These are phyloP conservation scores for Steatornis caripensis DNA, from an alignment of 2,113 vertebrate genomes.

Conservation along the genomic window DNA sequence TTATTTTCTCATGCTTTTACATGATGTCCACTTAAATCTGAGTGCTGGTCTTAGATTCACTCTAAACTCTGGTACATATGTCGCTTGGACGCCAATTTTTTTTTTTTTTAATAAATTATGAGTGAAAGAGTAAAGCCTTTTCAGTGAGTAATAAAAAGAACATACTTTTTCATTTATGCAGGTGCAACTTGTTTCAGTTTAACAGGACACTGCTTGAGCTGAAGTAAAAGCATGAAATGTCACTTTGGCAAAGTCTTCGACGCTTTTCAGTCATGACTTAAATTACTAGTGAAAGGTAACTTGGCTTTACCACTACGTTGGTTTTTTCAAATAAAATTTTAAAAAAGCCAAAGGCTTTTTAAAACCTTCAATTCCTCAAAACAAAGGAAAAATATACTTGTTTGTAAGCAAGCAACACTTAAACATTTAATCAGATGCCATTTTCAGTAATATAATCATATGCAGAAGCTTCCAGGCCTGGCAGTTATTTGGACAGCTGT, in stretches of 20 bases:
- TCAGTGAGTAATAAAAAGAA: neutral
- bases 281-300: neutral
- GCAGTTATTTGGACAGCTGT: constrained; percentile 80
- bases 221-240: neutral
- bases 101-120: neutral
- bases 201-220: neutral
- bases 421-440: neutral
- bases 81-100: neutral
- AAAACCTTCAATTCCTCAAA: neutral
- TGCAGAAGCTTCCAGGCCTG: neutral
- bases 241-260: neutral
- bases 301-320: neutral
- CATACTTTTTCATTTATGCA: neutral
- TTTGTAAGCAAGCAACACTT: neutral
- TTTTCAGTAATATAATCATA: neutral
- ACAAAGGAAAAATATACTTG: neutral
- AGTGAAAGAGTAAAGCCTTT: neutral
- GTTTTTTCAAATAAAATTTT: neutral
- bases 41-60: neutral
- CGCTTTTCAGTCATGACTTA: neutral
- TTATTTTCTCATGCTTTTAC: constrained; percentile 20
- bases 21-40: neutral
- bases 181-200: neutral
- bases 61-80: neutral
- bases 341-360: neutral